Percentiles rank a stretch among this genome's conserved stretches.
These are phyloP conservation scores for Umimayanthus kanabou DNA, from an alignment of 92 coral and sea anemone species.

Conservation along the genomic window DNA sequence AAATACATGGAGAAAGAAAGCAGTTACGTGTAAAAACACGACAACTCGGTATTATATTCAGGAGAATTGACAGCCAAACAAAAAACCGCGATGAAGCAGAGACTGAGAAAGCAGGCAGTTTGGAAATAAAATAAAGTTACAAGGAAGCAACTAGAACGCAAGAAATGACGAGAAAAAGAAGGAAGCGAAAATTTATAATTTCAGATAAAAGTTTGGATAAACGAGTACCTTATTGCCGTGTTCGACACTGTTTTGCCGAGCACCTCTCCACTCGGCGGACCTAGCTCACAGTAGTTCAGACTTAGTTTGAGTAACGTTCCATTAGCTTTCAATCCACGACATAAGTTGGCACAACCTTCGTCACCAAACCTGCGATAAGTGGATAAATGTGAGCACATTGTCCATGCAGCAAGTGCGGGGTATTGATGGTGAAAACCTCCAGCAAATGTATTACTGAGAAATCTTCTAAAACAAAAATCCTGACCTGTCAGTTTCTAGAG, in stretches of 20 bases:
- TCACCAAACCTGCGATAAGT: slow-evolving; percentile 84
- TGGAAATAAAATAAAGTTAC: background rate
- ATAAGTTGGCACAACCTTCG: slow-evolving; percentile 92
- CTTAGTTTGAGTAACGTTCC: slow-evolving; percentile 86
- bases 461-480: no score
- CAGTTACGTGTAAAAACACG: no score
- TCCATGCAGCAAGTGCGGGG: no score
- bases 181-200: background rate
- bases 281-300: slow-evolving; percentile 86
- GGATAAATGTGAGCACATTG: background rate
- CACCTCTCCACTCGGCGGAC: slow-evolving; percentile 88
- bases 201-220: background rate
- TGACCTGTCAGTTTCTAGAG: no score
- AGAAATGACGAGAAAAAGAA: background rate
- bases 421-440: no score
- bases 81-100: no score
- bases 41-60: no score
- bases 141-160: background rate
- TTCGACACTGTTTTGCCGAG: slow-evolving; percentile 88
- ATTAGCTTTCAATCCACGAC: slow-evolving; percentile 90
- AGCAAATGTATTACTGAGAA: background rate
- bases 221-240: slow-evolving; percentile 79
- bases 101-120: background rate
- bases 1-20: no score
- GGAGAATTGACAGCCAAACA: no score